Evolutionary conservation across 2,888 invertebrate genomes (phyloP), one percentile per base, ranked within the genome.

Genomic region (Blera fallax): DNA sequence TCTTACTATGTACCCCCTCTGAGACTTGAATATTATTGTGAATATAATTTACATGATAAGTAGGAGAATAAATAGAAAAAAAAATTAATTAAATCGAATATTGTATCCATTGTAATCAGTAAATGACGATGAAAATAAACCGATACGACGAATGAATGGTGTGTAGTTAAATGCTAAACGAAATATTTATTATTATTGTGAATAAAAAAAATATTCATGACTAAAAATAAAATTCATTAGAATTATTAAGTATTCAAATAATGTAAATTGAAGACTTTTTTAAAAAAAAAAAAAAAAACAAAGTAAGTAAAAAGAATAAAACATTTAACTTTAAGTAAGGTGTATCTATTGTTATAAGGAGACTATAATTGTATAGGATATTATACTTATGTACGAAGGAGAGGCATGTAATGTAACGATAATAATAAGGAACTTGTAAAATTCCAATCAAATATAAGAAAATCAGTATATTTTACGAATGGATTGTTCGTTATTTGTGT

Each of bases 231-330:
- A 32, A 80, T 77, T 45, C 67, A 62, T 80, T n/a, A 85, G 50
- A 80, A 52, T 64, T 58, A 37, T 43, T 60, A 72, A 76, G 80
- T 85, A 85, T 80, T 80, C 74, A 85, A 72, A 85, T 80, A 81
- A 77, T 81, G 77, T 77, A 85, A 81, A 85, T 76, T 81, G 72
- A 85, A 85, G 81, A 85, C 81, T 85, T 81, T 84, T 85, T 74
- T 67, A 45, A 24, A 43, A 48, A 14, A 14, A 48, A 32, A 58
- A n/a, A n/a, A n/a, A n/a, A n/a, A n/a, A n/a, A n/a, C n/a, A n/a
- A n/a, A n/a, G n/a, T n/a, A n/a, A n/a, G n/a, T n/a, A n/a, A n/a
- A n/a, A n/a, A n/a, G n/a, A n/a, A n/a, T n/a, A n/a, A n/a, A n/a
- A n/a, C n/a, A n/a, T n/a, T n/a, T n/a, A n/a, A n/a, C n/a, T n/a